A percentile compares a stretch with the other conserved stretches of the same genome.
phyloP scores from a whole-genome alignment of 2,797 vertebrate species.

The Eidolon dupreanum region DNA sequence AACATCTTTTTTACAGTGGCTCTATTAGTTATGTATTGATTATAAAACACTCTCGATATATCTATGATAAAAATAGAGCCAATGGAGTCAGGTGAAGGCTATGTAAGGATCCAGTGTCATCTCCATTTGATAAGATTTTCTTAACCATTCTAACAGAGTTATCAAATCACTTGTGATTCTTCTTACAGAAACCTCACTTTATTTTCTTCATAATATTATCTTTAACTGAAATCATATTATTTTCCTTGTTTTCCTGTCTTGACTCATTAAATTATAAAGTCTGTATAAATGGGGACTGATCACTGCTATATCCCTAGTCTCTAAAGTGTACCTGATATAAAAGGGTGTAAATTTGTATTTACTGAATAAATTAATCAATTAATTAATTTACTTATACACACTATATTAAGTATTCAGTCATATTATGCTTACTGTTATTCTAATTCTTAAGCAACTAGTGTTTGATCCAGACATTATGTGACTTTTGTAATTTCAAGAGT shows the following conservation, averaged over 20 bases:
- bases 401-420: neutral
- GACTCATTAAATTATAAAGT: neutral
- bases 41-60: neutral
- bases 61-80: neutral
- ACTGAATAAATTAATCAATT: neutral
- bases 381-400: neutral
- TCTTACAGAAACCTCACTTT: neutral
- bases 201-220: neutral
- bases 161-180: neutral
- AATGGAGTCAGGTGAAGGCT: neutral
- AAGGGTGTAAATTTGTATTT: neutral
- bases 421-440: neutral
- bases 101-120: neutral
- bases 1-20: neutral
- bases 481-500: neutral
- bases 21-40: neutral
- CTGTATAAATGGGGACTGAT: rapidly evolving
- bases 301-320: neutral
- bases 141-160: neutral
- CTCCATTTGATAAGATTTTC: neutral
- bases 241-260: neutral
- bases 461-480: neutral
- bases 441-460: neutral
- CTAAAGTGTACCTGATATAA: neutral
- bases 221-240: neutral